Conservation (phyloP, 2,113 vertebrate species). For the Macrotus californicus region DNA sequence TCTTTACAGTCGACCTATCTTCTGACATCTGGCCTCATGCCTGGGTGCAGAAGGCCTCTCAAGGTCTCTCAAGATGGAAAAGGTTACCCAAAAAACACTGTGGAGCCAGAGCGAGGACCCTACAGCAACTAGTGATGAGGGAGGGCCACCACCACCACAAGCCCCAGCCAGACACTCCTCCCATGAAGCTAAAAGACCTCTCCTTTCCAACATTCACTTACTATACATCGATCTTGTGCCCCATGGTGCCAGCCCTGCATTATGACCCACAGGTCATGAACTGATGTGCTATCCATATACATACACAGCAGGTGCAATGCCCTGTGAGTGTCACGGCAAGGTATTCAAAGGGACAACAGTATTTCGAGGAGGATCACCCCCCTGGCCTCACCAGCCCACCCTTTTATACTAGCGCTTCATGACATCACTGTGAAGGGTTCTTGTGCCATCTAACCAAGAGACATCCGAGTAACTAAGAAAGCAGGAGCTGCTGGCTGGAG, state of each 20-base stretch:
- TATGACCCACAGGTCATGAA: background rate
- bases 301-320: fast-evolving
- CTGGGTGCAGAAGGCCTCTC: no score
- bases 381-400: fast-evolving
- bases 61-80: no score
- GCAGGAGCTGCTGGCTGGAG: background rate
- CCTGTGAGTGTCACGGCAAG: fast-evolving
- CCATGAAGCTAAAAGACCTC: background rate
- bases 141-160: background rate
- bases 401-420: background rate
- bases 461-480: background rate
- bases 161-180: background rate
- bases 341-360: background rate
- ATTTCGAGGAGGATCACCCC: background rate
- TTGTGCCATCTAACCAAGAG: background rate
- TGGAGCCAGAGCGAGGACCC: background rate
- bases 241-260: no score
- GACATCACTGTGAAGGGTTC: background rate
- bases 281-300: background rate
- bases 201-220: fast-evolving
- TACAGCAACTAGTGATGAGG: background rate
- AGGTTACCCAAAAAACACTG: background rate
- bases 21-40: background rate
- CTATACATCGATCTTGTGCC: fast-evolving
- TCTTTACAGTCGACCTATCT: background rate